Percentiles rank a stretch among this genome's conserved stretches.
Evolutionary conservation across 2,888 invertebrate genomes (phyloP).

Genomic region (Melanophora roralis): DNA sequence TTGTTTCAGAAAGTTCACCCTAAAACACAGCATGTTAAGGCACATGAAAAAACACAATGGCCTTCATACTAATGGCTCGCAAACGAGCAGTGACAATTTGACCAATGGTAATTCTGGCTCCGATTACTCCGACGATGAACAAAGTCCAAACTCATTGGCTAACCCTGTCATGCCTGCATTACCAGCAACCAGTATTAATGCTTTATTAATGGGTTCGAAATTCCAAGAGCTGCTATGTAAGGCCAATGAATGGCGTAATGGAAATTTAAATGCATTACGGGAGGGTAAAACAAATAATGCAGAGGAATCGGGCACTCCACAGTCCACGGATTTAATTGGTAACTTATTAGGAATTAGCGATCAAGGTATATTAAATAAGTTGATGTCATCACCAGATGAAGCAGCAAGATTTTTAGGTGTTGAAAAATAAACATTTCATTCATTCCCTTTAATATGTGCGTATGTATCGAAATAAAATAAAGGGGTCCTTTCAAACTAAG

Average conservation of each 20-base stretch:
- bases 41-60: slow-evolving; percentile 93
- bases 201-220: slow-evolving; percentile 68
- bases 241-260: slow-evolving; percentile 72
- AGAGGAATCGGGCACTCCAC: slow-evolving; percentile 65
- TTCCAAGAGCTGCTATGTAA: slow-evolving; percentile 74
- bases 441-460: too few species aligned
- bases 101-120: slow-evolving; percentile 72
- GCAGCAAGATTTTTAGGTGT: slow-evolving; percentile 93
- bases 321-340: slow-evolving; percentile 85
- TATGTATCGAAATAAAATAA: too few species aligned
- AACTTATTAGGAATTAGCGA: slow-evolving; percentile 93
- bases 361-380: slow-evolving; percentile 89
- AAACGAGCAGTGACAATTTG: slow-evolving; percentile 63
- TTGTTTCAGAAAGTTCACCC: slow-evolving; percentile 90
- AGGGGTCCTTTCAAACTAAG: too few species aligned
- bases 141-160: slow-evolving; percentile 62
- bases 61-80: slow-evolving; percentile 76
- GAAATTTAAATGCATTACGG: slow-evolving; percentile 65
- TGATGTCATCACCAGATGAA: slow-evolving; percentile 88
- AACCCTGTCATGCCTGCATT: slow-evolving; percentile 57
- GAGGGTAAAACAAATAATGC: slow-evolving; percentile 75
- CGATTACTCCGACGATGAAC: slow-evolving; percentile 77
- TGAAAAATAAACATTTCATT: slow-evolving; percentile 80
- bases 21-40: slow-evolving; percentile 96
- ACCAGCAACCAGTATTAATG: slow-evolving; percentile 50